These are phyloP conservation scores for Rhabdophis nuchalis DNA, from an alignment of 2,797 vertebrate species.

Conservation along the genomic window DNA sequence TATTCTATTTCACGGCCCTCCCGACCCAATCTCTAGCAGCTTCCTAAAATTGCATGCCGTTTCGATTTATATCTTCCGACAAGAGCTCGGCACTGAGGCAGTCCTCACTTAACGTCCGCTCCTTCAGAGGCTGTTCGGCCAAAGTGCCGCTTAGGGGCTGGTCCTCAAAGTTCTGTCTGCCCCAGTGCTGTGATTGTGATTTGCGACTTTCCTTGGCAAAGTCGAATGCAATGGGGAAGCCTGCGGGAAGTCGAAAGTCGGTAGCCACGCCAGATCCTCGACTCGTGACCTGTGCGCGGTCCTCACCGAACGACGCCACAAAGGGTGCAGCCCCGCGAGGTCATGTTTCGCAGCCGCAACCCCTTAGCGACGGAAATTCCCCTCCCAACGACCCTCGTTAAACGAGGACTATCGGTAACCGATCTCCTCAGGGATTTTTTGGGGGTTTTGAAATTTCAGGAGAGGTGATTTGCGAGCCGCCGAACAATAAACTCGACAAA, in stretches of 20 bases:
- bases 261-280: background rate
- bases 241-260: background rate
- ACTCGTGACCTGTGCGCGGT: background rate
- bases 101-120: background rate
- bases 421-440: background rate
- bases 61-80: background rate
- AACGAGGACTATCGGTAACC: background rate
- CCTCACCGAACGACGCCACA: background rate
- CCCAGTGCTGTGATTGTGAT: background rate
- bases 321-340: background rate
- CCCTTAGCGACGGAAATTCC: background rate
- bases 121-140: background rate
- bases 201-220: background rate
- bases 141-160: background rate
- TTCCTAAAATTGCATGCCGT: background rate
- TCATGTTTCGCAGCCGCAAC: background rate
- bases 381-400: background rate
- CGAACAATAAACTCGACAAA: constrained; percentile 93
- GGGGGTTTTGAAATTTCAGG: constrained; percentile 68
- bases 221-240: background rate
- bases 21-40: background rate
- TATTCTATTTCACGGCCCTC: background rate
- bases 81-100: background rate
- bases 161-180: background rate
- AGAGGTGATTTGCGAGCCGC: constrained; percentile 90